Evolutionary conservation across 2,797 vertebrate species (phyloP).

Genomic region (Coilia nasus): DNA sequence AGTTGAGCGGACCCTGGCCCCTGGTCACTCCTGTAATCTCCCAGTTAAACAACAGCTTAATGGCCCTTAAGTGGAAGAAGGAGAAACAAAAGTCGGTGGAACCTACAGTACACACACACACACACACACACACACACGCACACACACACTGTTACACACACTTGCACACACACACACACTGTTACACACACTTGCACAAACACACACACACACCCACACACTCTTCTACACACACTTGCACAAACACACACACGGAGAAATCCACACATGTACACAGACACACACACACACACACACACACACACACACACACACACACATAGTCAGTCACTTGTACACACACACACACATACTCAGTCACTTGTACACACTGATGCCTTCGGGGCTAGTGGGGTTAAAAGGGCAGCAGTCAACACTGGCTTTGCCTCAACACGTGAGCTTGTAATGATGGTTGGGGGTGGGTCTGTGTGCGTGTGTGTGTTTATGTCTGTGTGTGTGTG

Average conservation of each 20-base stretch:
- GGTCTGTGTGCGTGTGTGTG: too few species aligned
- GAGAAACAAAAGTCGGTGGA: background rate
- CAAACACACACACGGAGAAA: background rate
- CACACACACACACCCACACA: background rate
- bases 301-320: background rate
- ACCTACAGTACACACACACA: background rate
- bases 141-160: background rate
- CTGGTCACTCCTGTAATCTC: background rate
- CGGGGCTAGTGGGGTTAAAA: background rate
- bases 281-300: background rate
- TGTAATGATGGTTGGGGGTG: background rate
- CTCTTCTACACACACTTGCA: background rate
- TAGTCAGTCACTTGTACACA: background rate
- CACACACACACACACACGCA: too few species aligned
- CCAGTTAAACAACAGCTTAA: constrained; percentile 32
- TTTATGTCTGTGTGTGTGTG: too few species aligned
- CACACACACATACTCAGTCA: background rate
- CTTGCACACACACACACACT: too few species aligned
- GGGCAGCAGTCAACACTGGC: background rate
- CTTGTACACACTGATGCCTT: background rate
- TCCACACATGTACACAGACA: background rate
- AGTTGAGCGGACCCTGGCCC: too few species aligned
- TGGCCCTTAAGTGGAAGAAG: constrained; percentile 18
- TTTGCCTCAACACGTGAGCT: background rate
- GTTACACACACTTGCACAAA: background rate